These are phyloP conservation scores for Pomatostomus ruficeps DNA, from an alignment of 2,113 vertebrate species.

Conservation along the genomic window DNA sequence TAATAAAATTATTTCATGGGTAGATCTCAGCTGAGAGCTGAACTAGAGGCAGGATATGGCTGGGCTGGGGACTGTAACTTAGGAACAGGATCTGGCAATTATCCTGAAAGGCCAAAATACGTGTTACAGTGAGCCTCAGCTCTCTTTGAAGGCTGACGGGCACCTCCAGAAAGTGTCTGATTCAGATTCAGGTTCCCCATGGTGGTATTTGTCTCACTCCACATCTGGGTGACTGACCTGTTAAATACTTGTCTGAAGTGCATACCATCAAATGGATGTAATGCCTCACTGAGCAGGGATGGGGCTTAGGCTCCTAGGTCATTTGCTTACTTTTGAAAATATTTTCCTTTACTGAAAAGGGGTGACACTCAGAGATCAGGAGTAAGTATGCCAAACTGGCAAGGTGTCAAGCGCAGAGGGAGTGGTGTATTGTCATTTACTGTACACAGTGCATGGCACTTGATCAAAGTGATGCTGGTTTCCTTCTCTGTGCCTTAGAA, in stretches of 20 bases:
- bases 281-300: neutral
- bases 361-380: neutral
- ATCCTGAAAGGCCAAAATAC: neutral
- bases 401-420: neutral
- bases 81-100: neutral
- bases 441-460: neutral
- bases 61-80: neutral
- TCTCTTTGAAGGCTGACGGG: neutral
- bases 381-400: neutral
- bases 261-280: neutral
- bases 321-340: neutral
- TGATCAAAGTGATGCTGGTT: neutral
- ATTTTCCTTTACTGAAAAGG: neutral
- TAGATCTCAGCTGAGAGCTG: neutral
- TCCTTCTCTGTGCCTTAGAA: constrained; percentile 1
- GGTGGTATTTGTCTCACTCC: neutral
- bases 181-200: neutral
- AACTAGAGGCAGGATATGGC: neutral
- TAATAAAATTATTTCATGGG: neutral
- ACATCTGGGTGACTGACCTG: neutral
- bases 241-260: neutral
- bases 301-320: neutral
- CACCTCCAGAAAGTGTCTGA: neutral
- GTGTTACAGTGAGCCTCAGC: neutral
- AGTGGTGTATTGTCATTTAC: neutral